Conservation (phyloP, 2,888 invertebrate species). For the Melieria crassipennis region DNA sequence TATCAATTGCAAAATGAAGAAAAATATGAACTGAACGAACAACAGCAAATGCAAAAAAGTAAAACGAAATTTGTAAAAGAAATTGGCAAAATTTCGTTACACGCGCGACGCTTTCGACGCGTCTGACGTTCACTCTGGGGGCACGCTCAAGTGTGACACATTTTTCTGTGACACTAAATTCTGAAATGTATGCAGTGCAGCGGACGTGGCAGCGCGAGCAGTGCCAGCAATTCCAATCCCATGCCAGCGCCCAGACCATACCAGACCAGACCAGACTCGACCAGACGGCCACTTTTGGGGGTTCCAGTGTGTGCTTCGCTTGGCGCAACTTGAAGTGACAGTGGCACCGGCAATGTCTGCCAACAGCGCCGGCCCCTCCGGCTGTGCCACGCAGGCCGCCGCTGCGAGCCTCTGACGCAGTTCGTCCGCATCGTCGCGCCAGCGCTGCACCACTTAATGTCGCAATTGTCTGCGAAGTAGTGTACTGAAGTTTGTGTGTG, state of each 20-base stretch:
- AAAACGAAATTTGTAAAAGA: background rate
- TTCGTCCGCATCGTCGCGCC: background rate
- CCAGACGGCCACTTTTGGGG: too few relatives aligned
- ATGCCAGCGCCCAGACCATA: background rate
- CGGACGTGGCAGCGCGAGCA: conserved; percentile 17
- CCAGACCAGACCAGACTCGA: background rate
- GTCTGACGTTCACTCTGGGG: conserved; percentile 40
- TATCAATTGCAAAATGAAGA: conserved; percentile 16
- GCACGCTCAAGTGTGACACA: conserved; percentile 29
- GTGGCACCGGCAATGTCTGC: conserved; percentile 11
- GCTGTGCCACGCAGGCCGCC: background rate
- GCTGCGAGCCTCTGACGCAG: conserved; percentile 5
- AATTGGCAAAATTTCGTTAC: conserved; percentile 34
- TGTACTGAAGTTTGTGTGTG: background rate
- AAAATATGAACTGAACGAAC: background rate
- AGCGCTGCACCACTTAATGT: background rate
- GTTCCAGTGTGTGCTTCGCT: too few relatives aligned
- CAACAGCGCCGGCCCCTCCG: background rate
- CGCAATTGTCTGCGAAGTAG: background rate
- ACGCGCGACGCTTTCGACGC: conserved; percentile 26
- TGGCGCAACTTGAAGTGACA: conserved; percentile 11
- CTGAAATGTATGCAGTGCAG: background rate
- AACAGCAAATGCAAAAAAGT: background rate
- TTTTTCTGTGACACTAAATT: conserved; percentile 27
- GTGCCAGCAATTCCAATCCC: background rate